Evolutionary conservation across 2,113 vertebrate genomes (phyloP).

Genomic region (Chaetorhynchus papuensis): DNA sequence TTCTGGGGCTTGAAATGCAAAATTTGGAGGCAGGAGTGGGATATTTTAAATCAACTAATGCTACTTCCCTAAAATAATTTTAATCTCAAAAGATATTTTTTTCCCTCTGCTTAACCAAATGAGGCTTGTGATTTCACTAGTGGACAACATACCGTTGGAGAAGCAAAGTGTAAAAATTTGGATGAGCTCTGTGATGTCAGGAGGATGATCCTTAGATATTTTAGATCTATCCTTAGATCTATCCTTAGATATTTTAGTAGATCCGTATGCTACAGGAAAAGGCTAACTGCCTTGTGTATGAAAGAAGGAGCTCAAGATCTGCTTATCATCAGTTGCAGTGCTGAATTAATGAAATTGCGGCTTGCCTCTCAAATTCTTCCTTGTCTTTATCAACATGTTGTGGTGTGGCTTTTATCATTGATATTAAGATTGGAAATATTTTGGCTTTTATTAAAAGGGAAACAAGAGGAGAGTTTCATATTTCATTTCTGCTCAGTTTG

Average conservation of each 20-base stretch:
- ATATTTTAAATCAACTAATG: neutral
- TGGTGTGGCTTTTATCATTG: neutral
- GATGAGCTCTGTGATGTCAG: neutral
- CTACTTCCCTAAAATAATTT: neutral
- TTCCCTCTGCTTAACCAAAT: neutral
- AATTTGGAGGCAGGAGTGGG: neutral
- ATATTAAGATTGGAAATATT: neutral
- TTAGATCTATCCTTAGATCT: neutral
- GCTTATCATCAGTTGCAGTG: neutral
- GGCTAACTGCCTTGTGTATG: neutral
- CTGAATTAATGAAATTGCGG: constrained; percentile 14
- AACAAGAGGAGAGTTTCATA: neutral
- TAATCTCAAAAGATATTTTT: neutral
- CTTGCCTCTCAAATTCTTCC: neutral
- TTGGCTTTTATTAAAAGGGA: neutral
- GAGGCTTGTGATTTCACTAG: neutral
- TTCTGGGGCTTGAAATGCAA: neutral
- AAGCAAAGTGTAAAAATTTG: neutral
- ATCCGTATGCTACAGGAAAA: neutral
- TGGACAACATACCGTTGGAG: neutral
- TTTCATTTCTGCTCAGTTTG: neutral
- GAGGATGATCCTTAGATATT: neutral
- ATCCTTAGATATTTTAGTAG: neutral
- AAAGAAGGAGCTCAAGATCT: neutral
- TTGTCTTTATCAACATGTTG: neutral